Percentiles rank a stretch among this genome's conserved stretches.
phyloP scores from a whole-genome alignment of 2,113 vertebrate species.

The Gallinago paraguaiae region DNA sequence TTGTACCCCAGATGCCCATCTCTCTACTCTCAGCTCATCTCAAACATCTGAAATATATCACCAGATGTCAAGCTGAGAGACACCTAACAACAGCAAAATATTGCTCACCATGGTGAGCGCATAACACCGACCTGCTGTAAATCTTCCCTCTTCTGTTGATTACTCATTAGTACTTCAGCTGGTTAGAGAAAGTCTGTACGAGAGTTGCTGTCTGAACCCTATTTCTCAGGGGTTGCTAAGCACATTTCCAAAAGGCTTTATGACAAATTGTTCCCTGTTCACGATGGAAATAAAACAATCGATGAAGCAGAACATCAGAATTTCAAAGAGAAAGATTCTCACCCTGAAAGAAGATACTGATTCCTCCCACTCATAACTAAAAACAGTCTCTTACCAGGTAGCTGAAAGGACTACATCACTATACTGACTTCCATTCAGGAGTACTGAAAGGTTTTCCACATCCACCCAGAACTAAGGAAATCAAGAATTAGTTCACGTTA shows the following conservation, averaged over 20 bases:
- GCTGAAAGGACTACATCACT: background rate
- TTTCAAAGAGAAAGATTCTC: background rate
- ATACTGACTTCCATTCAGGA: background rate
- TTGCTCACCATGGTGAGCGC: background rate
- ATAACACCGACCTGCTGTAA: background rate
- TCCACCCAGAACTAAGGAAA: background rate
- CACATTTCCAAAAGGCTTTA: background rate
- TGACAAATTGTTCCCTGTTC: background rate
- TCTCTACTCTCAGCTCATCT: background rate
- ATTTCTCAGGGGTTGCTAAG: background rate
- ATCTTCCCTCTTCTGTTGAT: background rate
- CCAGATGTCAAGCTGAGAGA: constrained; percentile 15
- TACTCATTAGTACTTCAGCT: background rate
- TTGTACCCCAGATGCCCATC: constrained; percentile 7
- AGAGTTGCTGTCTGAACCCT: background rate
- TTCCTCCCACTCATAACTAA: background rate
- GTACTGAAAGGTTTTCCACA: background rate
- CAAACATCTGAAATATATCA: background rate
- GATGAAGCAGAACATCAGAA: background rate
- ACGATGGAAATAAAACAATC: background rate
- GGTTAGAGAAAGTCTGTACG: background rate
- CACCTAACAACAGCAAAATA: background rate
- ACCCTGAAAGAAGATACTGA: background rate
- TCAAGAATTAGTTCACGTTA: background rate
- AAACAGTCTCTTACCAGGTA: background rate